phyloP scores from a whole-genome alignment of 2,888 invertebrate genomes.

The Catocala nupta region DNA sequence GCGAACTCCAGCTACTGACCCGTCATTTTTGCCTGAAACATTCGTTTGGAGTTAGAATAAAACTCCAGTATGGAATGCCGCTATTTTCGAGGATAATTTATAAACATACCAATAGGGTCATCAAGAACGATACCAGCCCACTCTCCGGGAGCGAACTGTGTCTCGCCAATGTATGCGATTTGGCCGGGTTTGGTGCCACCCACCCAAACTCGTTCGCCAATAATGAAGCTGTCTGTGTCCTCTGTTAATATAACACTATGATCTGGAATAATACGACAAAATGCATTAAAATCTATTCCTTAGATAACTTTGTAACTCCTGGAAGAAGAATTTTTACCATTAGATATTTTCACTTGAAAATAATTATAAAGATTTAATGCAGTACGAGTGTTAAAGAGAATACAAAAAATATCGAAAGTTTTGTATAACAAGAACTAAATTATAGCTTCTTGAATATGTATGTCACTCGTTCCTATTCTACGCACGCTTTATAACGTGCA shows the following conservation, averaged over 20 bases:
- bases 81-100: not conserved
- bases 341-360: not conserved
- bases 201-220: slow-evolving; percentile 98
- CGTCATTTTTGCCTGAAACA: slow-evolving; percentile 96
- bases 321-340: slow-evolving; percentile 5
- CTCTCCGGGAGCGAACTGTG: slow-evolving; percentile 98
- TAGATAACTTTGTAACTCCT: not conserved
- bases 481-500: slow-evolving; percentile 67
- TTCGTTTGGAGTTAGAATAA: not conserved
- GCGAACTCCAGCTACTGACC: slow-evolving; percentile 95
- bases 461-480: slow-evolving; percentile 65
- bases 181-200: slow-evolving; percentile 96
- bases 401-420: slow-evolving; percentile 54
- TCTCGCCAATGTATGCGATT: slow-evolving; percentile 97
- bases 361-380: not conserved
- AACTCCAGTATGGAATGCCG: not conserved
- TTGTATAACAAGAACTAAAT: slow-evolving; percentile 55
- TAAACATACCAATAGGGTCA: slow-evolving; percentile 93
- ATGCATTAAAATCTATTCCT: slow-evolving; percentile 22
- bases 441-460: slow-evolving; percentile 70
- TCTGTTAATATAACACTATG: slow-evolving; percentile 94
- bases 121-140: slow-evolving; percentile 99
- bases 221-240: slow-evolving; percentile 98
- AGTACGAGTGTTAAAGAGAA: slow-evolving; percentile 25
- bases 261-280: slow-evolving; percentile 86